Percentiles rank a stretch among this genome's conserved stretches.
phyloP scores from a whole-genome alignment of 2,888 invertebrate species.

The Drosophila putrida region DNA sequence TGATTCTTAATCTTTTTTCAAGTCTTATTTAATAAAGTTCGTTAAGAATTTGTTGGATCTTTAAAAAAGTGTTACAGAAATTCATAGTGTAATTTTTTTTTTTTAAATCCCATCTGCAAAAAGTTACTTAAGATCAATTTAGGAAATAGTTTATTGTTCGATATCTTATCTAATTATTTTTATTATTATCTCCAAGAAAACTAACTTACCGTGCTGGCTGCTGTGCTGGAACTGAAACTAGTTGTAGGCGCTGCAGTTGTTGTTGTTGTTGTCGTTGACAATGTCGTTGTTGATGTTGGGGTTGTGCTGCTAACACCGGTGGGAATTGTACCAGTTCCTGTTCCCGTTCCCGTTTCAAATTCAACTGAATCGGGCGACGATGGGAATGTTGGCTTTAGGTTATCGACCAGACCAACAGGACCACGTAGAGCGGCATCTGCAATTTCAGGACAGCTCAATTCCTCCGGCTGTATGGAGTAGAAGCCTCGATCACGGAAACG shows the following conservation, averaged over 20 bases:
- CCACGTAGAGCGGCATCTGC: slow-evolving; percentile 87
- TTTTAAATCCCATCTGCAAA: too few relatives aligned
- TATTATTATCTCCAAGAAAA: background rate
- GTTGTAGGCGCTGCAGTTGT: slow-evolving; percentile 61
- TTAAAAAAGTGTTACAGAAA: too few relatives aligned
- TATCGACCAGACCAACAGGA: slow-evolving; percentile 84
- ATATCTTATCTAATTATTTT: too few relatives aligned
- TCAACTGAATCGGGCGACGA: slow-evolving; percentile 59
- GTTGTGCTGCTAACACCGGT: slow-evolving; percentile 53
- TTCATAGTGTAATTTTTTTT: too few relatives aligned
- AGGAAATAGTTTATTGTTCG: background rate
- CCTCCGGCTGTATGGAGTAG: slow-evolving; percentile 94
- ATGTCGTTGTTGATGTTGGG: slow-evolving; percentile 43
- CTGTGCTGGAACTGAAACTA: slow-evolving; percentile 55
- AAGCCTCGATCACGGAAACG: slow-evolving; percentile 93
- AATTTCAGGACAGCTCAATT: slow-evolving; percentile 87
- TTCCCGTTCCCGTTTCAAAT: slow-evolving; percentile 59
- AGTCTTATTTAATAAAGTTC: too few relatives aligned
- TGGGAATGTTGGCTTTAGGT: slow-evolving; percentile 83
- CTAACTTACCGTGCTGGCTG: slow-evolving; percentile 59
- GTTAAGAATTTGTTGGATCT: too few relatives aligned
- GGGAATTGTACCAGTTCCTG: slow-evolving; percentile 53
- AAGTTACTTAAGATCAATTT: background rate
- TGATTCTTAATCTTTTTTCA: too few relatives aligned
- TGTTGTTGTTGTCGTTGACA: slow-evolving; percentile 55